Percentiles rank a stretch among this genome's conserved stretches.
phyloP scores from a whole-genome alignment of 2,113 vertebrate genomes.

The Podarcis cretensis region DNA sequence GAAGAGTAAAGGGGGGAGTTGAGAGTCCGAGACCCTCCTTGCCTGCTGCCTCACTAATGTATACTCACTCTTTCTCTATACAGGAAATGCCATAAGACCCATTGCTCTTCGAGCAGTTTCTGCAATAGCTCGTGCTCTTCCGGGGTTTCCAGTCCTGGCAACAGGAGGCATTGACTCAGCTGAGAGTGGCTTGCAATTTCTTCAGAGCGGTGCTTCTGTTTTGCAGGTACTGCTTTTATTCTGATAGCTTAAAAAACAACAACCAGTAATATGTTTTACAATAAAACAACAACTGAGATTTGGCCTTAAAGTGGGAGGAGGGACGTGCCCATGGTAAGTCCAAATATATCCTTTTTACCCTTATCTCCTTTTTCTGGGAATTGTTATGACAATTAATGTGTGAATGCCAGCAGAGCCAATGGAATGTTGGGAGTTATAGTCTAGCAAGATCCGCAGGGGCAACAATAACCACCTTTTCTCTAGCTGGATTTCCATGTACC shows the following conservation, averaged over 20 bases:
- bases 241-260: neutral
- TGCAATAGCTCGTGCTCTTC: slow-evolving; percentile 84
- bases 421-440: too few species aligned
- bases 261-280: rapidly evolving
- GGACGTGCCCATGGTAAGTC: rapidly evolving
- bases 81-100: slow-evolving; percentile 92
- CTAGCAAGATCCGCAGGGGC: too few species aligned
- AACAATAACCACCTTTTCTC: too few species aligned
- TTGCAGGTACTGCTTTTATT: slow-evolving; percentile 83
- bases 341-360: neutral
- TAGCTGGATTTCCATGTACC: too few species aligned
- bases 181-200: slow-evolving; percentile 91
- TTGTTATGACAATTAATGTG: neutral
- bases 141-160: slow-evolving; percentile 89
- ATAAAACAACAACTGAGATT: neutral
- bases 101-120: slow-evolving; percentile 90
- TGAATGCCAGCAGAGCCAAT: neutral
- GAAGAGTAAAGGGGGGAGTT: neutral
- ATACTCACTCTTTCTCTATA: neutral
- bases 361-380: neutral
- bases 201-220: slow-evolving; percentile 90
- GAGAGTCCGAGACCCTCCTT: neutral
- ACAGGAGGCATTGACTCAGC: slow-evolving; percentile 97
- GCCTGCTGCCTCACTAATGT: neutral
- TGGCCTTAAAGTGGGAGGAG: neutral